Conservation (phyloP, 2,888 invertebrate species). For the Apodemia hepburni region DNA sequence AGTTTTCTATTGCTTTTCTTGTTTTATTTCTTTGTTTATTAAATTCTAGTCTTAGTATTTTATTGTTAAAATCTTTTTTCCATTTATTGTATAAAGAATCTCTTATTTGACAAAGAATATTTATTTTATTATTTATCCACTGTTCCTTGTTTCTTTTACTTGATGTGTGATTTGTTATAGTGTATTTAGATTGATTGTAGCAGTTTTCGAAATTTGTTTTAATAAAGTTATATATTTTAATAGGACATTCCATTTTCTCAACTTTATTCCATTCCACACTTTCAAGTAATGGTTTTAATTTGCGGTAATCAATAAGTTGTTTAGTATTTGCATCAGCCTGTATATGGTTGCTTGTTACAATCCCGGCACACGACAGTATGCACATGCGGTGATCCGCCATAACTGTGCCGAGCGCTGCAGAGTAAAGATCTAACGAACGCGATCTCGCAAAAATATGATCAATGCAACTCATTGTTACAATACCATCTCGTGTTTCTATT, state of each 20-base stretch:
- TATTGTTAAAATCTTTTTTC: slow-evolving; percentile 19
- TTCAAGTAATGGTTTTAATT: neutral
- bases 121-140: slow-evolving; percentile 21
- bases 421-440: slow-evolving; percentile 24
- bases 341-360: slow-evolving; percentile 9
- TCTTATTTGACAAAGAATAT: slow-evolving; percentile 16
- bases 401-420: slow-evolving; percentile 25
- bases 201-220: neutral
- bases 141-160: slow-evolving; percentile 6
- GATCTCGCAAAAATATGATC: slow-evolving; percentile 28
- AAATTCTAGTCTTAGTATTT: slow-evolving; percentile 15
- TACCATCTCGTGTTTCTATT: slow-evolving; percentile 15
- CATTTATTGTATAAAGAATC: slow-evolving; percentile 17
- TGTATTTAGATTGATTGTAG: neutral
- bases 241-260: neutral
- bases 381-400: slow-evolving; percentile 24
- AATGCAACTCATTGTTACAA: slow-evolving; percentile 24
- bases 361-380: slow-evolving; percentile 11
- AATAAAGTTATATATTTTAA: slow-evolving; percentile 13
- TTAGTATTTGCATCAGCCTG: neutral
- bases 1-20: slow-evolving; percentile 13
- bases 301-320: neutral
- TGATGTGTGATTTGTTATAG: neutral
- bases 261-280: slow-evolving; percentile 6
- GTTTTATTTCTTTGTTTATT: slow-evolving; percentile 22